Base-by-base conservation (phyloP, 2,888 invertebrate species). In the Seira musarum region DNA sequence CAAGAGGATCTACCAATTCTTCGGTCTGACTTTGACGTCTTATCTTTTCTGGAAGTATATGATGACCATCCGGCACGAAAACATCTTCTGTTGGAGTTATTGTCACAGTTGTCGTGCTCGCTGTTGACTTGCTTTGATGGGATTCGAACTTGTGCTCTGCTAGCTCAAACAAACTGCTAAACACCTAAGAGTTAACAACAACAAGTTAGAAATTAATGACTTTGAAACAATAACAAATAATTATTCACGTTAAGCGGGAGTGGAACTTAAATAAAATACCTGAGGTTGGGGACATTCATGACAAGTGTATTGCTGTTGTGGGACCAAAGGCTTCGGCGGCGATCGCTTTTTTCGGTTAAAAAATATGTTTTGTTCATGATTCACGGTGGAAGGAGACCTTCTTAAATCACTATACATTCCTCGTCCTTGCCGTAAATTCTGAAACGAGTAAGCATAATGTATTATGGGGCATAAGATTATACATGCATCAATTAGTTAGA, bases 141-240 rank as follows among this genome's bases (percentile, higher is more conserved):
- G 70, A 65, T 46, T 82, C 80, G 40, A 82, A 75, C 22, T 85
- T 82, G 24, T 85, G 85, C 17, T 81, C 78, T 6, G 78, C 79
- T 17, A 83, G 60, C 40, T 85, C 85, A 61, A 85, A 85, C 30
- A 85, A 76, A 40, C 83, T 83, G 21, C 74, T 77, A 40, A 83
- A 83, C 19, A 69, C 80, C 83, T 83, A 25, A 10, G 17, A 79
- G 46, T 25, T n/a, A n/a, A n/a, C n/a, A n/a, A n/a, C n/a, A n/a
- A n/a, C n/a, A n/a, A n/a, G n/a, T 60, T 19, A 22, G 2, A 57
- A n/a, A 30, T 70, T 57, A 25, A 65, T 60, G 19, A 46, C 40
- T 15, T 60, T 60, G 10, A 66, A 66, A n/a, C n/a, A 46, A 40
- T 6, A 40, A 30, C 10, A 8, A 46, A 35, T 15, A 49, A 15